phyloP scores from a whole-genome alignment of 2,888 invertebrate species.

The Diadromus collaris region DNA sequence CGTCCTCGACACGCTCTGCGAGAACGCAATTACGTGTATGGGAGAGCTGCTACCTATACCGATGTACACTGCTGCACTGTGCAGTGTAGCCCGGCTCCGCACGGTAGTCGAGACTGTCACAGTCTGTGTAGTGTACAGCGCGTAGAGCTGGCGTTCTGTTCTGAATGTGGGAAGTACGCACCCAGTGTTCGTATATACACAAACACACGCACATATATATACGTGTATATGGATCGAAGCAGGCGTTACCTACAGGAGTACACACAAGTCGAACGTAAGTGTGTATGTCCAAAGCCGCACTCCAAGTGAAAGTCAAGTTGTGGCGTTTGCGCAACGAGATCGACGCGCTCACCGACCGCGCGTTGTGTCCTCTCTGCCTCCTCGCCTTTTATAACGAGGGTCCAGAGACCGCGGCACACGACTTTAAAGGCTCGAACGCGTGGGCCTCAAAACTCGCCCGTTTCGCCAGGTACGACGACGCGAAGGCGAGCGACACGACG shows the following conservation, averaged over 20 bases:
- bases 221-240: not conserved
- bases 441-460: slow-evolving; percentile 63
- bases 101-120: slow-evolving; percentile 5
- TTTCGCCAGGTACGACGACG: not conserved
- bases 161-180: slow-evolving; percentile 42
- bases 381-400: slow-evolving; percentile 66
- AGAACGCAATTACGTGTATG: slow-evolving; percentile 60
- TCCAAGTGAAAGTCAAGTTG: slow-evolving; percentile 76
- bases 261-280: slow-evolving; percentile 57
- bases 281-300: slow-evolving; percentile 45
- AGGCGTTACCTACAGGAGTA: slow-evolving; percentile 32
- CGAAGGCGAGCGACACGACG: slow-evolving; percentile 21
- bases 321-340: slow-evolving; percentile 76
- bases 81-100: not conserved
- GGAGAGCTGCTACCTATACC: slow-evolving; percentile 43
- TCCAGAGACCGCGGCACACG: slow-evolving; percentile 63
- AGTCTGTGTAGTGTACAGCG: slow-evolving; percentile 5
- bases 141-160: slow-evolving; percentile 49
- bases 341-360: slow-evolving; percentile 62
- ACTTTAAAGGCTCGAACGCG: slow-evolving; percentile 76
- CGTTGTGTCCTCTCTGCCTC: slow-evolving; percentile 66
- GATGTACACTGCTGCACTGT: not conserved
- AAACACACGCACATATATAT: not conserved
- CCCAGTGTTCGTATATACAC: not conserved
- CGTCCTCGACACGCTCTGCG: slow-evolving; percentile 61